A percentile compares a stretch with the other conserved stretches of the same genome.
Evolutionary conservation across 1,140 invertebrate genomes (phyloP).

Genomic region (Neomicropteryx cornuta): DNA sequence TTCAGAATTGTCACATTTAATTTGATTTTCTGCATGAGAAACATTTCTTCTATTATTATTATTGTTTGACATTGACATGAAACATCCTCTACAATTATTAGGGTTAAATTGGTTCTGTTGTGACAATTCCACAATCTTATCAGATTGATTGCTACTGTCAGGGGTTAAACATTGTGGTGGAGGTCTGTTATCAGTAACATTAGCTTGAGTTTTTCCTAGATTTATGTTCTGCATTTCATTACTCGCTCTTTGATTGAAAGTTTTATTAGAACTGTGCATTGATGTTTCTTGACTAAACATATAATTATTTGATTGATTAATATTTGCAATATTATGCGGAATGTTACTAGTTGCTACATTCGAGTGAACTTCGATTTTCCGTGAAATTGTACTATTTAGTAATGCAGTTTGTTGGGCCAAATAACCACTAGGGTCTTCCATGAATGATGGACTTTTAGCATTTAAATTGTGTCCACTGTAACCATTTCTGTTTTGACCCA

Average conservation of each 20-base stretch:
- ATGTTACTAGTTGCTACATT: not conserved
- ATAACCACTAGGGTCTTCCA: slow-evolving; percentile 84
- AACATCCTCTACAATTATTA: too few relatives aligned
- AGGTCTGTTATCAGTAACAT: too few relatives aligned
- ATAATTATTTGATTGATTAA: slow-evolving; percentile 1
- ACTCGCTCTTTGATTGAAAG: slow-evolving; percentile 12
- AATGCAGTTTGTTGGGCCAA: slow-evolving; percentile 76
- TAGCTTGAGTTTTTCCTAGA: too few relatives aligned
- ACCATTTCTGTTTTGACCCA: too few relatives aligned
- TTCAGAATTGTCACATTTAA: too few relatives aligned
- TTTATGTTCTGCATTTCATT: slow-evolving; percentile 13
- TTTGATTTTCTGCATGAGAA: too few relatives aligned
- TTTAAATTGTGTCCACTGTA: slow-evolving; percentile 1
- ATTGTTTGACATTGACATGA: too few relatives aligned
- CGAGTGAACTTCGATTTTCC: slow-evolving; percentile 49
- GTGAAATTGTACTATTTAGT: slow-evolving; percentile 70
- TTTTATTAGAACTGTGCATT: slow-evolving; percentile 11
- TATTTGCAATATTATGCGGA: not conserved
- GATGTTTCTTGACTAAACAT: slow-evolving; percentile 2
- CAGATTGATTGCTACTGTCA: too few relatives aligned
- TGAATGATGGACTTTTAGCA: slow-evolving; percentile 43
- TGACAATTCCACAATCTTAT: too few relatives aligned
- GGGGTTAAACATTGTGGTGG: too few relatives aligned
- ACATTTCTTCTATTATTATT: too few relatives aligned
- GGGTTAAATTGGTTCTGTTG: too few relatives aligned